Conservation (phyloP, 2,888 invertebrate species). For the Thera obeliscata region DNA sequence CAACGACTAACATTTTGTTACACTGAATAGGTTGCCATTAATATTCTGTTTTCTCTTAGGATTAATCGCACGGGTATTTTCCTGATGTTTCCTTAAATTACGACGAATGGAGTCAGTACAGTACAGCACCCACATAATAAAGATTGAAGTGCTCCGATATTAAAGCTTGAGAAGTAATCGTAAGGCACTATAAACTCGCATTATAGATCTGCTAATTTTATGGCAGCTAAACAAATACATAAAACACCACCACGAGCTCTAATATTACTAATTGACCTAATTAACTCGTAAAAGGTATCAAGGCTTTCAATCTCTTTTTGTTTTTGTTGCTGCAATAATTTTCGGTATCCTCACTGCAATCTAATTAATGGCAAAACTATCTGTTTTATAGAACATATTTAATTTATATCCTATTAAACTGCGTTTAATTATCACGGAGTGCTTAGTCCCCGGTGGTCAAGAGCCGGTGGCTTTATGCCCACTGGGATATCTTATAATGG, state of each 20-base stretch:
- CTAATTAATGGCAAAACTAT: slow-evolving; percentile 3
- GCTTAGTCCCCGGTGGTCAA: slow-evolving; percentile 30
- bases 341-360: neutral
- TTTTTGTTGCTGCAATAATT: slow-evolving; percentile 1
- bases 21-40: slow-evolving; percentile 24
- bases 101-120: slow-evolving; percentile 1
- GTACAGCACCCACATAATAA: neutral
- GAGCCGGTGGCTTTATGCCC: slow-evolving; percentile 44
- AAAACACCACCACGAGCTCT: slow-evolving; percentile 20
- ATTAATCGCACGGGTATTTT: slow-evolving; percentile 18
- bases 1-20: slow-evolving; percentile 32
- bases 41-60: slow-evolving; percentile 29
- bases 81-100: slow-evolving; percentile 14
- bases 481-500: slow-evolving; percentile 60
- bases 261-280: slow-evolving; percentile 30
- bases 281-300: slow-evolving; percentile 30
- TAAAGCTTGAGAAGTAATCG: neutral
- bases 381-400: neutral
- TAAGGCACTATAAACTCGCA: slow-evolving; percentile 2
- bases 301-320: slow-evolving; percentile 10
- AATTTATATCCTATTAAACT: slow-evolving; percentile 6
- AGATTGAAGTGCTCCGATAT: neutral
- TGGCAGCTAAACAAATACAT: slow-evolving; percentile 32
- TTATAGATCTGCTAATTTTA: slow-evolving; percentile 30
- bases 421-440: slow-evolving; percentile 26